Conservation (phyloP, 2,888 invertebrate species). For the Calameuta pallipes region DNA sequence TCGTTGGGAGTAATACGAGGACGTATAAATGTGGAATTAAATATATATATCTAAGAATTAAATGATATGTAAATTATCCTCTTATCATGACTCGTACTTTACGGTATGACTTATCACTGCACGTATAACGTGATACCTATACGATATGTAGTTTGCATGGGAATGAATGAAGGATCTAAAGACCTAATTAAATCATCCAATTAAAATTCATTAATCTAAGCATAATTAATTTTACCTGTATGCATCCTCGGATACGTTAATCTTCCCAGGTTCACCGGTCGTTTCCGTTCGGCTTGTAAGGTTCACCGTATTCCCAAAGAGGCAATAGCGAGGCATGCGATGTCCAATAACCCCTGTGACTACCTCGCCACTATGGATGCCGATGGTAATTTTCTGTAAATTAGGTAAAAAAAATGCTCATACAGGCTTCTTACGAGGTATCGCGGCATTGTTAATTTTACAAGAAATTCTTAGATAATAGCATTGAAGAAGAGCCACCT, state of each 20-base stretch:
- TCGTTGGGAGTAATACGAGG: background rate
- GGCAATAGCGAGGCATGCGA: constrained; percentile 89
- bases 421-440: background rate
- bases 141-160: background rate
- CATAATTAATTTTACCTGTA: constrained; percentile 75
- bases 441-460: too few species aligned
- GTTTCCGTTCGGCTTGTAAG: constrained; percentile 93
- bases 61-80: background rate
- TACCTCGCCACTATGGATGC: constrained; percentile 93
- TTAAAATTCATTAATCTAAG: background rate
- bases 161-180: background rate
- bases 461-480: background rate
- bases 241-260: constrained; percentile 92
- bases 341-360: constrained; percentile 96
- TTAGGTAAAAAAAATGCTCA: constrained; percentile 6
- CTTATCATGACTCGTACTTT: background rate
- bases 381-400: constrained; percentile 88
- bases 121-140: background rate
- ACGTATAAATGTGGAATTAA: background rate
- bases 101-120: background rate
- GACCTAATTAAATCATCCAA: background rate
- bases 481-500: background rate
- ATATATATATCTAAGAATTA: background rate
- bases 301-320: constrained; percentile 95
- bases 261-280: constrained; percentile 87